These are phyloP conservation scores for Epinotia ramella DNA, from an alignment of 2,888 invertebrate genomes.

Conservation along the genomic window DNA sequence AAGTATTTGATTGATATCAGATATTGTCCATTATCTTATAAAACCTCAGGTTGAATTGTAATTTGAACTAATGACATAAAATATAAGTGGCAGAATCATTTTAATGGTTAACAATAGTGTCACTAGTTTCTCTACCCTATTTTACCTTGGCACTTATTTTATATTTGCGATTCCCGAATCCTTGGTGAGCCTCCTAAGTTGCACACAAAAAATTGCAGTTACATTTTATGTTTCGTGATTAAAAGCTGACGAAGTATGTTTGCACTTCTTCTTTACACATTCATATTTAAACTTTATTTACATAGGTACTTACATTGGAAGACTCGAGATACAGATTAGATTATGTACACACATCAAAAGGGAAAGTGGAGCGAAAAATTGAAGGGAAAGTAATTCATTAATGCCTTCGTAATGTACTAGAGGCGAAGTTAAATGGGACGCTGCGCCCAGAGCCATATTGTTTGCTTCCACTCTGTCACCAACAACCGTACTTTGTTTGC, in stretches of 20 bases:
- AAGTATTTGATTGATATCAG: not conserved
- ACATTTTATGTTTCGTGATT: not conserved
- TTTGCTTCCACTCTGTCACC: constrained; percentile 44
- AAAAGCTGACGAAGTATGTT: constrained; percentile 2
- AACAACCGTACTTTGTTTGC: constrained; percentile 47
- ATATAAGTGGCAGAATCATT: not conserved
- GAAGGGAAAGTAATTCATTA: constrained; percentile 45
- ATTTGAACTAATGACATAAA: too few species aligned
- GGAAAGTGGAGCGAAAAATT: constrained; percentile 43
- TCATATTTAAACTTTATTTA: not conserved
- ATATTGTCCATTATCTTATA: not conserved
- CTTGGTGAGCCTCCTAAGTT: not conserved
- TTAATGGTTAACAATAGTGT: not conserved
- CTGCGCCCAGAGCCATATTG: constrained; percentile 33
- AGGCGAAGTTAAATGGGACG: constrained; percentile 43
- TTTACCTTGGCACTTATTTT: not conserved
- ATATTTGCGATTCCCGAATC: not conserved
- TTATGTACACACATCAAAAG: constrained; percentile 41
- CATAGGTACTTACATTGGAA: constrained; percentile 7
- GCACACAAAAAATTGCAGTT: not conserved
- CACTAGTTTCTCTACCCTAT: not conserved
- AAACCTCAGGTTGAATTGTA: not conserved
- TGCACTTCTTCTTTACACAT: not conserved
- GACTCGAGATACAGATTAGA: constrained; percentile 28
- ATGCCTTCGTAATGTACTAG: constrained; percentile 44